phyloP scores from a whole-genome alignment of 2,888 invertebrate genomes.

The Phortica magna region DNA sequence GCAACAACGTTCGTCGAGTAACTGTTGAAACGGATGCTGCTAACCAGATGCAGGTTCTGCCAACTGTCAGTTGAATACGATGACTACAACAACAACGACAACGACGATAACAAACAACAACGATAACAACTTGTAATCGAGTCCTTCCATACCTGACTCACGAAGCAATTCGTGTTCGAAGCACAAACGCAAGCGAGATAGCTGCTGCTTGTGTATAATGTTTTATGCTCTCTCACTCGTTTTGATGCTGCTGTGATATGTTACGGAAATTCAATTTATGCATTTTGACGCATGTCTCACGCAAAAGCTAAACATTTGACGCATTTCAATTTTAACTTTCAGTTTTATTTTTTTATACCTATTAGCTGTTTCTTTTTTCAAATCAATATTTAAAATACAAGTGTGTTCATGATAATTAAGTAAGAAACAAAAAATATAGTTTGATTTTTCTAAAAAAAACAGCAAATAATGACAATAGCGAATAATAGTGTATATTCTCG shows the following conservation, averaged over 20 bases:
- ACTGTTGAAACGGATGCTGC: slow-evolving; percentile 18
- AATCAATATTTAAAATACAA: no score
- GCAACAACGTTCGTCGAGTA: slow-evolving; percentile 27
- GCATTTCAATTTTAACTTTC: no score
- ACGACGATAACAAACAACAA: not conserved
- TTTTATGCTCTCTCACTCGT: not conserved
- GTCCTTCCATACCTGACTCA: not conserved
- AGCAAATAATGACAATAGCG: no score
- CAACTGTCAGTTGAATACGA: not conserved
- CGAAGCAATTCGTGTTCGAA: not conserved
- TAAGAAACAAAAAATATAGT: no score
- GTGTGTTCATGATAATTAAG: no score
- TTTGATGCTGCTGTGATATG: not conserved
- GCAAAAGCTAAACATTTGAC: no score
- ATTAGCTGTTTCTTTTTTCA: no score
- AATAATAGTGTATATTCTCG: no score
- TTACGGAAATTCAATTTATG: not conserved
- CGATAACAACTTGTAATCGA: not conserved
- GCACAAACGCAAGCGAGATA: slow-evolving; percentile 1
- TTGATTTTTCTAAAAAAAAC: no score
- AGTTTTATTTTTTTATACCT: no score
- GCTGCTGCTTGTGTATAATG: not conserved
- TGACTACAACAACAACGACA: not conserved
- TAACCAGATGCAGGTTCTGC: not conserved
- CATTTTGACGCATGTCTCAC: no score